Conservation (phyloP, 2,888 invertebrate genomes). For the Rhodophaea formosa region DNA sequence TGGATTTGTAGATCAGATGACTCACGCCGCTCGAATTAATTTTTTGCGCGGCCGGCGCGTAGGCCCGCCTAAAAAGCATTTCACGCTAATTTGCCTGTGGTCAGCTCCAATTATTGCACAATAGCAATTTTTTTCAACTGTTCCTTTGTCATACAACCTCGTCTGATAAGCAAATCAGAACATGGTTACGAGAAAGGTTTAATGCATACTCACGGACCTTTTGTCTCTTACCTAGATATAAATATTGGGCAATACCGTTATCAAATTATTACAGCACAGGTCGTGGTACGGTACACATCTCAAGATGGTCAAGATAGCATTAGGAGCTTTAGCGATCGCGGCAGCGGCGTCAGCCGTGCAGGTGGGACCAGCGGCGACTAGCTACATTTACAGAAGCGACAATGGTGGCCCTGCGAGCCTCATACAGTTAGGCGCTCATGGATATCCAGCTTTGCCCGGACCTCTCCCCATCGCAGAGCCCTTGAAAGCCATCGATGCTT, state of each 20-base stretch:
- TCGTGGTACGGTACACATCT: conserved; percentile 58
- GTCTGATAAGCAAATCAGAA: conserved; percentile 58
- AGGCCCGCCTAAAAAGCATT: conserved; percentile 48
- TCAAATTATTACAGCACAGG: conserved; percentile 67
- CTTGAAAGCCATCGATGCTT: conserved; percentile 50
- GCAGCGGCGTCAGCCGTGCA: conserved; percentile 55
- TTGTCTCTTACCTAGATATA: conserved; percentile 69
- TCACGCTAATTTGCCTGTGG: conserved; percentile 56
- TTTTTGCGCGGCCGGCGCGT: conserved; percentile 31
- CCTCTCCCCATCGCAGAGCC: conserved; percentile 53
- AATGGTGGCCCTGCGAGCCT: conserved; percentile 72
- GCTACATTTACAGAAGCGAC: conserved; percentile 78
- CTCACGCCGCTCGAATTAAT: conserved; percentile 24
- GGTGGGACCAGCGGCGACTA: conserved; percentile 74
- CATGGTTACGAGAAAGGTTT: conserved; percentile 71
- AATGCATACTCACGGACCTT: conserved; percentile 62
- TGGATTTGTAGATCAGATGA: conserved; percentile 11
- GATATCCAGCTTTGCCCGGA: conserved; percentile 56
- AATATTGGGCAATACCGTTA: conserved; percentile 73
- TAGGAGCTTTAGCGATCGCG: conserved; percentile 50
- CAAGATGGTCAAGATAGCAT: conserved; percentile 57
- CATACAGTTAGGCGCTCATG: conserved; percentile 62
- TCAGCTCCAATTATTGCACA: conserved; percentile 54
- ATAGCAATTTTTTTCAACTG: conserved; percentile 60
- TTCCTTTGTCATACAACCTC: conserved; percentile 76